A percentile compares a stretch with the other conserved stretches of the same genome.
These are phyloP conservation scores for Epinephelus lanceolatus DNA, from an alignment of 2,113 vertebrate species.

Conservation along the genomic window DNA sequence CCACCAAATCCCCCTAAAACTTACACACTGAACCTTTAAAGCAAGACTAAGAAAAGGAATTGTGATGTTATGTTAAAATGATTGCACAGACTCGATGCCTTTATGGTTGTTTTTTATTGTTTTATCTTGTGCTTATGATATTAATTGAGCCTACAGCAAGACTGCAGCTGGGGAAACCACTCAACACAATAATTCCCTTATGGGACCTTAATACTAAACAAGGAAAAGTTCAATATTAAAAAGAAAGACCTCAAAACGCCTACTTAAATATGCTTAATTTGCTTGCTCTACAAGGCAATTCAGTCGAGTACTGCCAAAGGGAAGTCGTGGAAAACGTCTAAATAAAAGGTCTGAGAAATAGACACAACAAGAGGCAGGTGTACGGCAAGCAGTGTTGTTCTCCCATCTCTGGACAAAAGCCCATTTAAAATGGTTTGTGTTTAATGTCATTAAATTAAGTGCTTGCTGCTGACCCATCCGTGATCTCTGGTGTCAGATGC, in stretches of 20 bases:
- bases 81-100: background rate
- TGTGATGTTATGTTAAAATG: constrained; percentile 8
- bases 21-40: background rate
- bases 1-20: too few species aligned
- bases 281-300: background rate
- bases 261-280: constrained; percentile 7
- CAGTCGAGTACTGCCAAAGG: background rate
- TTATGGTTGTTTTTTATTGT: background rate
- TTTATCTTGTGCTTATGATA: background rate
- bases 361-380: constrained; percentile 51
- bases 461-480: constrained; percentile 80
- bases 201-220: background rate
- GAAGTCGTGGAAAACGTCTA: background rate
- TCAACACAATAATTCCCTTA: background rate
- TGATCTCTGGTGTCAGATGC: constrained; percentile 83
- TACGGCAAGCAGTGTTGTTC: constrained; percentile 47
- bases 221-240: background rate
- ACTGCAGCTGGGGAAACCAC: background rate
- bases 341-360: constrained; percentile 41
- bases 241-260: background rate
- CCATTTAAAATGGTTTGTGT: constrained; percentile 70
- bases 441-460: constrained; percentile 86
- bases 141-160: background rate
- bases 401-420: constrained; percentile 66
- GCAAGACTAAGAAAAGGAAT: constrained; percentile 7